A percentile compares a stretch with the other conserved stretches of the same genome.
phyloP scores from a whole-genome alignment of 2,888 invertebrate genomes.

The Apotomis betuletana region DNA sequence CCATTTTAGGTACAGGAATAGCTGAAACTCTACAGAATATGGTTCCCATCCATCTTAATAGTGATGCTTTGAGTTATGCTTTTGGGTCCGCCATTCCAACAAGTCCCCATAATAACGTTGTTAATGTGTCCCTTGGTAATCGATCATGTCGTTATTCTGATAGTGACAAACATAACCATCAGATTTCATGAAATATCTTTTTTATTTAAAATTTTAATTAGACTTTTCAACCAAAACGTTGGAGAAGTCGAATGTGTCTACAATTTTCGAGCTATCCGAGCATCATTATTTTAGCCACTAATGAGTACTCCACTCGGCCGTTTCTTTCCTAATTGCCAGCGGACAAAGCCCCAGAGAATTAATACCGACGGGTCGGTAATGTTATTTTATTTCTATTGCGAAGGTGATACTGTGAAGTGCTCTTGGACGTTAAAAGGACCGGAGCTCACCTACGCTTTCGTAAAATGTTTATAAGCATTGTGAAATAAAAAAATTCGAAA shows the following conservation, averaged over 20 bases:
- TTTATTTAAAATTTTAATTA: neutral
- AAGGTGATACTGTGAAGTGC: constrained; percentile 3
- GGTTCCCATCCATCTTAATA: no score
- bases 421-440: neutral
- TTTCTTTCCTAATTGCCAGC: constrained; percentile 33
- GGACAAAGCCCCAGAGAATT: constrained; percentile 23
- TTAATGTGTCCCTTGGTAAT: no score
- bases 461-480: neutral
- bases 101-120: no score
- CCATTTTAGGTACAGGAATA: no score
- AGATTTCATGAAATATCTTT: no score
- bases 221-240: neutral
- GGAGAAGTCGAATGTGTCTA: neutral
- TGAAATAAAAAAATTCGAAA: neutral
- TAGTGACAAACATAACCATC: no score
- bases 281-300: constrained; percentile 22
- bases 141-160: no score
- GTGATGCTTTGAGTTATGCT: no score
- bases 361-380: constrained; percentile 19
- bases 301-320: constrained; percentile 17
- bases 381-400: constrained; percentile 27
- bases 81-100: no score
- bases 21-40: no score
- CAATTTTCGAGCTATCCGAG: neutral
- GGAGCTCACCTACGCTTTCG: neutral